These are phyloP conservation scores for Dasypolia templi DNA, from an alignment of 2,888 invertebrate species.

Conservation along the genomic window DNA sequence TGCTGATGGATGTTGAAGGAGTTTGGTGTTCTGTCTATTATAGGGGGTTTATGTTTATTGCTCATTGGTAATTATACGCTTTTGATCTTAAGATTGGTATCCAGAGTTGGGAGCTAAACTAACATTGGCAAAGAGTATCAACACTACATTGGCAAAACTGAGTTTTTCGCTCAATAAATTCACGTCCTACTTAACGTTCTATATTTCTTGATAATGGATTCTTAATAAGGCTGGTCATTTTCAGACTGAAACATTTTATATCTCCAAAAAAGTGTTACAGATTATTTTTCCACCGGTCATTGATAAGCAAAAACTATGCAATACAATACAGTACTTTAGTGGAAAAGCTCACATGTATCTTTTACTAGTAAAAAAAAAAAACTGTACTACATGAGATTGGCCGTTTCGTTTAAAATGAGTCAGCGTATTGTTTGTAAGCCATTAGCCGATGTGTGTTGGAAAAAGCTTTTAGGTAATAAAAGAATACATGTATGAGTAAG, in stretches of 20 bases:
- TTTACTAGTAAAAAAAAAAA: neutral
- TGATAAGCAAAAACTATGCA: too few species aligned
- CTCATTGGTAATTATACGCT: neutral
- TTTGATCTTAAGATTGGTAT: neutral
- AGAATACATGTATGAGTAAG: neutral
- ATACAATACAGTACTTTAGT: neutral
- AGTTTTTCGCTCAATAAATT: too few species aligned
- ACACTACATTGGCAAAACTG: neutral
- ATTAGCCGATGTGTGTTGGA: neutral
- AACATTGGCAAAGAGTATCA: neutral
- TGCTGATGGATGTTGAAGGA: neutral
- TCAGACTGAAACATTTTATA: too few species aligned
- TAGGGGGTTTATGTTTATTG: conserved; percentile 1
- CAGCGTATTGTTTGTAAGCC: neutral
- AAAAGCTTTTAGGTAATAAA: neutral
- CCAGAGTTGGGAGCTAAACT: neutral
- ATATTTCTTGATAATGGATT: neutral
- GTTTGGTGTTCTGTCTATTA: neutral
- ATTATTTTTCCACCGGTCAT: neutral
- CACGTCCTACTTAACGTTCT: neutral
- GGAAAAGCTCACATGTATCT: neutral
- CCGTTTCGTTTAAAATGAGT: neutral
- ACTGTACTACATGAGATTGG: neutral
- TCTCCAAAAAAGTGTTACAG: too few species aligned
- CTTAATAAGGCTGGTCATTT: neutral